phyloP scores from a whole-genome alignment of 2,797 vertebrate genomes.

The Triplophysa yarkandensis region DNA sequence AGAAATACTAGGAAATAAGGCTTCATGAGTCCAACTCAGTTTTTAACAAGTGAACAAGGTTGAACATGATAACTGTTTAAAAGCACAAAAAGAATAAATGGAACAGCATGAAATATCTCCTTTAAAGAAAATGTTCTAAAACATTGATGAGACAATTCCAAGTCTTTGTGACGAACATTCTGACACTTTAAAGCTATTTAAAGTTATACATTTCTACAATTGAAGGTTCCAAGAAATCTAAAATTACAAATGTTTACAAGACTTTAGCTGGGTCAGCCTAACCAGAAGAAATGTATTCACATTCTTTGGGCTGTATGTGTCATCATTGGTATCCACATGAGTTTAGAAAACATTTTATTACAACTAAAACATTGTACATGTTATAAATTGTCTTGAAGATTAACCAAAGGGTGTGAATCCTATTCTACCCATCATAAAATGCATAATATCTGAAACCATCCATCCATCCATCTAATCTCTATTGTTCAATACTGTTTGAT shows the following conservation, averaged over 20 bases:
- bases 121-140: background rate
- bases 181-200: background rate
- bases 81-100: no score
- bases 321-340: background rate
- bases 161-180: background rate
- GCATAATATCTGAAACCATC: conserved; percentile 8
- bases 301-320: background rate
- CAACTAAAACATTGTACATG: background rate
- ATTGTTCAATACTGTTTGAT: conserved; percentile 11
- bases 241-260: no score
- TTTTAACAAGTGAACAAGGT: no score
- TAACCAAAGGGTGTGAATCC: conserved; percentile 3
- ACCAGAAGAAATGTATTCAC: background rate
- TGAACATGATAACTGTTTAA: no score
- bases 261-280: background rate
- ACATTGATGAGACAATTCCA: background rate
- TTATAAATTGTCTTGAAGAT: background rate
- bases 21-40: no score
- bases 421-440: conserved; percentile 39
- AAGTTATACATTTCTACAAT: no score
- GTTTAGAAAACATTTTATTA: background rate
- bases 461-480: background rate
- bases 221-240: no score
- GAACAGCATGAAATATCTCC: no score
- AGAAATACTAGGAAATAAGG: no score